A percentile compares a stretch with the other conserved stretches of the same genome.
Evolutionary conservation across 2,113 vertebrate species (phyloP).

Genomic region (Cinclus mexicanus): DNA sequence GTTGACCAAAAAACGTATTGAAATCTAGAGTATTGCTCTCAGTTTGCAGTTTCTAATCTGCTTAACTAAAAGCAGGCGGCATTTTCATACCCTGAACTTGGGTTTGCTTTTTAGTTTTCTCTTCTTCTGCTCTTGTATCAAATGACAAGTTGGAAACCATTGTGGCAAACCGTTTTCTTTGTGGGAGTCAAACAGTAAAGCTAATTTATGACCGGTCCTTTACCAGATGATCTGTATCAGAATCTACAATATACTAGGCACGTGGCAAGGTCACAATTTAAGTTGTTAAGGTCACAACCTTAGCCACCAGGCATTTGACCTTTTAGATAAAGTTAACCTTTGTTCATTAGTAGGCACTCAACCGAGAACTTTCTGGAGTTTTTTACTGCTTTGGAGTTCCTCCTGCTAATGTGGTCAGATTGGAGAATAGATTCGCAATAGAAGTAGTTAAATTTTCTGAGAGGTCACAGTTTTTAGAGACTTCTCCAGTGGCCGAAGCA

Average conservation of each 20-base stretch:
- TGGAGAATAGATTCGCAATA: constrained; percentile 59
- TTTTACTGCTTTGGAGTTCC: constrained; percentile 79
- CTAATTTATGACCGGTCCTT: constrained; percentile 84
- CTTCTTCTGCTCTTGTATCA: constrained; percentile 58
- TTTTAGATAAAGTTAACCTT: constrained; percentile 94
- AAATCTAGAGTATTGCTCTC: constrained; percentile 53
- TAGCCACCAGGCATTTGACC: constrained; percentile 92
- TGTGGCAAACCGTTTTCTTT: constrained; percentile 73
- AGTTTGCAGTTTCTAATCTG: constrained; percentile 66
- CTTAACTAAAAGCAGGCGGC: constrained; percentile 49
- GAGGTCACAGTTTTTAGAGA: constrained; percentile 60
- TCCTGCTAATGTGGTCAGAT: constrained; percentile 82
- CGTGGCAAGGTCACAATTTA: constrained; percentile 91
- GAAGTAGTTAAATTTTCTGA: constrained; percentile 67
- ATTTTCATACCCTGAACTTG: constrained; percentile 59
- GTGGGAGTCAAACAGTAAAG: constrained; percentile 75
- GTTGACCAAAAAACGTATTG: constrained; percentile 56
- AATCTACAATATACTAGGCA: constrained; percentile 85
- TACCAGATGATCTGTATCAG: constrained; percentile 84
- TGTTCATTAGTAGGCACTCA: constrained; percentile 92
- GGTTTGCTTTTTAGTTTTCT: constrained; percentile 61
- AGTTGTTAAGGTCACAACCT: constrained; percentile 89
- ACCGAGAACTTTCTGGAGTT: constrained; percentile 84
- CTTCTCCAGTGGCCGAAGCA: background rate
- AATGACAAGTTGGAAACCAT: constrained; percentile 77